Evolutionary conservation across 2,113 vertebrate genomes (phyloP), one percentile per base, ranked within the genome.

Genomic region (Tiliqua scincoides): DNA sequence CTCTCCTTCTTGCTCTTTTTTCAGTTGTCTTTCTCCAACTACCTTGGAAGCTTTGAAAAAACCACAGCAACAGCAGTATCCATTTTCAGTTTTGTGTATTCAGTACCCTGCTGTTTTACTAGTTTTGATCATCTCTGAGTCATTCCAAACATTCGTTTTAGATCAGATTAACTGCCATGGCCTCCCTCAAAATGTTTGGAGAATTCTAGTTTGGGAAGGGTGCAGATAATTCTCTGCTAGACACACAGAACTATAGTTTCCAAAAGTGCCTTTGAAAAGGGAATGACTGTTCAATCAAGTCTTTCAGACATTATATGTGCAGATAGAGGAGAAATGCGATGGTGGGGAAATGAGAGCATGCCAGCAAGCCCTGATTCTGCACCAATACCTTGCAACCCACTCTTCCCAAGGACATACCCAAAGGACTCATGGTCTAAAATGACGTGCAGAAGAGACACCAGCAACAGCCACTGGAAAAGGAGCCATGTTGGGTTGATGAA

Each of bases 1-100:
- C 0, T 61, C 1, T 1, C 27, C 72, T 43, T 1, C 11, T 68
- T 63, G 54, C 79, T 54, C 21, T 71, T 57, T 67, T 71, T 30
- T 25, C 15, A 43, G 15, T n/a, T 63, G 18, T 1, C 37, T 81
- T 81, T 68, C 14, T 62, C 35, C 67, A 2, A 37, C 2, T 54
- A 48, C 17, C 27, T 88, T 43, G 63, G n/a, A 86, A 30, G 70
- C 14, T 85, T 85, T 84, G n/a, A 35, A 59, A n/a, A 83, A 43
- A 54, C 0, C 80, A 27, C 65, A 62, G 83, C 2, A 63, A 85
- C 18, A 86, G 52, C 62, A 93, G 37, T 62, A 67, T 43, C 35
- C 83, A 61, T 80, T 84, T 92, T 73, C 61, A 73, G 43, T 75
- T 67, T 32, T 86, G 21, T 57, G 11, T 9, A n/a, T 14, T 70